Base-by-base conservation (phyloP, 2,888 invertebrate species). In the Agriotes lineatus region DNA sequence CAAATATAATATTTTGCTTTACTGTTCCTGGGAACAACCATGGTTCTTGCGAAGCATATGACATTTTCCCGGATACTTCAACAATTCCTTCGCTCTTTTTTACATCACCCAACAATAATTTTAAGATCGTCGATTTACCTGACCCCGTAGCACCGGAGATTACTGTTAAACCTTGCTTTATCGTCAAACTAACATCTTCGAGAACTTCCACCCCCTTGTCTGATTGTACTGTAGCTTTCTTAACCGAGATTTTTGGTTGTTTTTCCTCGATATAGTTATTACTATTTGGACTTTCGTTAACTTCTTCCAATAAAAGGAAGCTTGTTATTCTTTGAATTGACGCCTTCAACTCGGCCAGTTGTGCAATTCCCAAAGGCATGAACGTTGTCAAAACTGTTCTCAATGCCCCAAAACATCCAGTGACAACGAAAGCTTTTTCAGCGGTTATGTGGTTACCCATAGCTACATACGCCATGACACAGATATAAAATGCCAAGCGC, bases 381-480 rank as follows among this genome's bases (percentile, higher is more conserved):
- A 94, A 94, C 10, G 96, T 91, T 0, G 94, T 95, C 90, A 97
- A 93, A 10, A 94, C 92, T 77, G 93, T 91, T 30, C 95, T 88
- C 64, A 97, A 85, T 61, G 95, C 92, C 78, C 94, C 95, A 85
- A 95, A 96, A 82, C 96, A 93, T 5, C 96, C 93, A 12, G 95
- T 92, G 54, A 96, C 89, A 66, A 96, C 93, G 84, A 96, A 96
- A n/a, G 95, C 93, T 80, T 89, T 88, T 80, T 96, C 94, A 2
- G 97, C 92, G 2, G 91, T 92, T 74, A 97, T 88, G 75, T 88
- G 83, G 75, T 92, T 85, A 19, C 92, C 92, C 2, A 90, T 85
- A 48, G 93, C 85, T 30, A 92, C 90, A 80, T 90, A 94, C 0
- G 91, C 88, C 67, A 58, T 69, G 61, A 83, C 72, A 50, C 82